A percentile compares a stretch with the other conserved stretches of the same genome.
Evolutionary conservation across 2,113 vertebrate species (phyloP).

Genomic region (Edolisoma coerulescens): DNA sequence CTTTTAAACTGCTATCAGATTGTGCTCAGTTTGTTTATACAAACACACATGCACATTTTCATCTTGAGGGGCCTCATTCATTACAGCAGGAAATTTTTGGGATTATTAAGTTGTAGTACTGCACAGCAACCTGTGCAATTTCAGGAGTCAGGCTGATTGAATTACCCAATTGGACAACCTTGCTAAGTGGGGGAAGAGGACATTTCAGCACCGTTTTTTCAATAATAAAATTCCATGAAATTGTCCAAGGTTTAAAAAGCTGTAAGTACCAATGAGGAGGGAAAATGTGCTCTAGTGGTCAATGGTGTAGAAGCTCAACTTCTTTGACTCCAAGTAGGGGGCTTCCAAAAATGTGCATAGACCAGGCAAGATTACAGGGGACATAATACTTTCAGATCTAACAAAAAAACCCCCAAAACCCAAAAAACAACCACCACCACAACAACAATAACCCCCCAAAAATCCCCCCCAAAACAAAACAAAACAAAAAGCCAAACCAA

Average conservation of each 20-base stretch:
- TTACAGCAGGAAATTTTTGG: not conserved
- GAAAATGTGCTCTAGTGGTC: not conserved
- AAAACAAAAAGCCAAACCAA: too few relatives aligned
- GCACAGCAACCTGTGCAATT: not conserved
- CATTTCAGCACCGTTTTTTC: not conserved
- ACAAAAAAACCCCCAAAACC: too few relatives aligned
- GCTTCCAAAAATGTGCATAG: not conserved
- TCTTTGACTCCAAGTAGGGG: not conserved
- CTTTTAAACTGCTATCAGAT: not conserved
- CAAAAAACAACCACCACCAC: too few relatives aligned
- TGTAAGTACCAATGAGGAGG: not conserved
- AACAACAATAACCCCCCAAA: too few relatives aligned
- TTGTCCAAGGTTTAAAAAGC: not conserved
- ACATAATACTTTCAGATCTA: not conserved
- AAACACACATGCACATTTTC: not conserved
- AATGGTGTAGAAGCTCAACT: not conserved
- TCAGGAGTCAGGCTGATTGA: slow-evolving; percentile 12
- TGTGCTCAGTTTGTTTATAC: not conserved
- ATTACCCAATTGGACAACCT: slow-evolving; percentile 24
- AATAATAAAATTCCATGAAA: not conserved
- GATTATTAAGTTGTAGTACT: not conserved
- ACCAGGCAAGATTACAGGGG: not conserved
- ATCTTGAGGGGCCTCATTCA: not conserved
- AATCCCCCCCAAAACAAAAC: too few relatives aligned
- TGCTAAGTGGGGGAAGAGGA: not conserved